Conservation (phyloP, 1,140 invertebrate genomes). For the Scylla paramamosain region DNA sequence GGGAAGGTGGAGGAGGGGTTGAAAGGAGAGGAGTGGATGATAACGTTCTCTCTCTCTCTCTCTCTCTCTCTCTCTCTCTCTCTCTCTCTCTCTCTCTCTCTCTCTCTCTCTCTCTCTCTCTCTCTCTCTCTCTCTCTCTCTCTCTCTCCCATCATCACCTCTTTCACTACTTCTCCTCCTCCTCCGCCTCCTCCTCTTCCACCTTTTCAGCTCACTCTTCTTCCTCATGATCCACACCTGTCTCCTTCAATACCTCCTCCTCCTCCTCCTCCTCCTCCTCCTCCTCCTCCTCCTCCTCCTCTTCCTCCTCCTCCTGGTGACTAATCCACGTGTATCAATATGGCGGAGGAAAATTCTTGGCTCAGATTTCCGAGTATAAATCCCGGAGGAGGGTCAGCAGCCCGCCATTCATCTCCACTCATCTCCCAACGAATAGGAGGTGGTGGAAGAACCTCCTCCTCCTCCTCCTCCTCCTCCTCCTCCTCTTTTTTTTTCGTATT, state of each 20-base stretch:
- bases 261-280: slow-evolving; percentile 21
- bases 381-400: background rate
- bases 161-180: background rate
- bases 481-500: background rate
- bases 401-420: slow-evolving; percentile 16
- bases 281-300: slow-evolving; percentile 14
- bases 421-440: slow-evolving; percentile 32
- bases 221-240: no score
- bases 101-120: no score
- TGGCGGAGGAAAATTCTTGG: background rate
- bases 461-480: background rate
- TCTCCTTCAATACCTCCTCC: no score
- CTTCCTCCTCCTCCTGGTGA: background rate
- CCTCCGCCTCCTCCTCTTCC: background rate
- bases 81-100: no score
- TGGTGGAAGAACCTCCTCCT: background rate
- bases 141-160: background rate
- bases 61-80: background rate
- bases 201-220: background rate
- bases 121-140: no score
- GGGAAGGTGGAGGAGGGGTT: background rate
- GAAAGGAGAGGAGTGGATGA: background rate
- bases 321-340: background rate
- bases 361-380: slow-evolving; percentile 32
- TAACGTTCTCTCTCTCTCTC: background rate